These are phyloP conservation scores for Thecophora atra DNA, from an alignment of 2,888 invertebrate genomes.

Conservation along the genomic window DNA sequence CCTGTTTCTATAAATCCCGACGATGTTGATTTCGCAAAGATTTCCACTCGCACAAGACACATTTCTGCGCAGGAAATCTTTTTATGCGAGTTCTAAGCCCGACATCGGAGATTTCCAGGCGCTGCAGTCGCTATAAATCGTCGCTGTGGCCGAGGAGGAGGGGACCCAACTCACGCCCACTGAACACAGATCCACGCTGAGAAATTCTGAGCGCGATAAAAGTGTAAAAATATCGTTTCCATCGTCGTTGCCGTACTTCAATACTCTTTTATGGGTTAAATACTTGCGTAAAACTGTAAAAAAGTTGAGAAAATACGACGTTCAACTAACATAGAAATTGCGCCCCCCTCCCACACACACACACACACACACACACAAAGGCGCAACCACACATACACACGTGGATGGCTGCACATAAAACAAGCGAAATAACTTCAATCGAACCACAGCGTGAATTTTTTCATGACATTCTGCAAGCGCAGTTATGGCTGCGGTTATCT, in stretches of 20 bases:
- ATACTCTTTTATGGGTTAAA: constrained; percentile 37
- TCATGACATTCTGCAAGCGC: background rate
- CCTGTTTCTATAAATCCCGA: constrained; percentile 24
- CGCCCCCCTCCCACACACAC: background rate
- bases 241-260: background rate
- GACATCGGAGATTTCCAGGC: background rate
- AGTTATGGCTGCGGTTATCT: no score
- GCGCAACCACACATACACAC: constrained; percentile 1
- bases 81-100: constrained; percentile 3
- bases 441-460: constrained; percentile 22
- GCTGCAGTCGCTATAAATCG: constrained; percentile 6
- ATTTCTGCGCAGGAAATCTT: background rate
- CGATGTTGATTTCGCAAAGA: constrained; percentile 24
- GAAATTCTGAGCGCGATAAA: constrained; percentile 11
- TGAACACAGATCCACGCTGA: background rate
- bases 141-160: background rate
- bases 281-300: constrained; percentile 30
- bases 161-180: background rate
- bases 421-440: constrained; percentile 20
- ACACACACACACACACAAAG: background rate
- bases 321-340: constrained; percentile 9
- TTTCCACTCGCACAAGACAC: constrained; percentile 8
- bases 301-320: constrained; percentile 18
- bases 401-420: background rate
- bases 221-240: constrained; percentile 28